Evolutionary conservation across 2,113 vertebrate species (phyloP), one percentile per base, ranked within the genome.

Genomic region (Galbula dea): DNA sequence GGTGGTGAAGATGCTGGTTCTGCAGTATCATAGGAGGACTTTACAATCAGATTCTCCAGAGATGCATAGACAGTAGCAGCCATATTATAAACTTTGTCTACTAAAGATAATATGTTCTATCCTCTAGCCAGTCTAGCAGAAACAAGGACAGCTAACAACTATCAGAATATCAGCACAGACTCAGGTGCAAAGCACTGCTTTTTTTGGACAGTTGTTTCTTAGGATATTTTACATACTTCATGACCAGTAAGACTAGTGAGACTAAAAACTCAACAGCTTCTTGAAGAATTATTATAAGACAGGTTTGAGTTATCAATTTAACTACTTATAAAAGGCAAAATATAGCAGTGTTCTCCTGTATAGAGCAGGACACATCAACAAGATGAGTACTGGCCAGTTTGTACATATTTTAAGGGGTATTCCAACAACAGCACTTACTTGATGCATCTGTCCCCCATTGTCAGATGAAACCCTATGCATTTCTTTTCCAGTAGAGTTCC

Each of bases 11-110:
- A 98, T 0, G 94, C 90, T 26, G 82, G 93, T 69, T 98, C 98
- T 0, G 98, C 98, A 20, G 29, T 97, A 4, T 97, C 95, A 46
- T 98, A 98, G 63, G 98, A 97, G 6, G 97, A 98, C 90, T 96
- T 98, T 51, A 98, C 83, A 10, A 98, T 95, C 11, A 98, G 76
- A 26, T 36, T 98, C 71, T 98, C 98, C 96, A 98, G 98, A 95
- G 87, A 97, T 26, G 30, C 48, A 12, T 98, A 98, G 17, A 96
- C 98, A 1, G 94, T 96, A 9, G 97, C 97, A 74, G 98, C 97
- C 58, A 86, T 96, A 46, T 80, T 95, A 15, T 95, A 98, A 12
- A 98, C 96, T 19, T 97, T 97, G 67, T 97, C 98, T 77, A 98
- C 81, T 67, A 98, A 94, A 10, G 98, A 94, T 36, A 98, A n/a